phyloP scores from a whole-genome alignment of 2,888 invertebrate species.

The Tethea ocularis region DNA sequence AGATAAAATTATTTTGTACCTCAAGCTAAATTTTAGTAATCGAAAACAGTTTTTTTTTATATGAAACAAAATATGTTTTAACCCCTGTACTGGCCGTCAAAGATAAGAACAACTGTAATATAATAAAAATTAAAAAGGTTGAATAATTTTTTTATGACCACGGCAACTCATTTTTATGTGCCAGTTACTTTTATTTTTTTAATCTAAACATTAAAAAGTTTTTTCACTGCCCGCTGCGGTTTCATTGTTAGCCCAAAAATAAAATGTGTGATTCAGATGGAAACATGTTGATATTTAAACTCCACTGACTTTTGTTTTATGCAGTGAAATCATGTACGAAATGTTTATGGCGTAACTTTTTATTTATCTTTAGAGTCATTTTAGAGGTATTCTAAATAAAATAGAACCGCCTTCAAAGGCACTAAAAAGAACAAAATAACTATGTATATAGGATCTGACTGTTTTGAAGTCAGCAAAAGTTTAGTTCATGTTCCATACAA shows the following conservation, averaged over 20 bases:
- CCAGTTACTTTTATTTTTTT: background rate
- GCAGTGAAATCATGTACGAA: background rate
- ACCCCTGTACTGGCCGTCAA: background rate
- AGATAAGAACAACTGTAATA: conserved; percentile 3
- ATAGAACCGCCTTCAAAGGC: too few relatives aligned
- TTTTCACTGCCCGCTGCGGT: conserved; percentile 5
- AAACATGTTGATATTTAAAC: background rate
- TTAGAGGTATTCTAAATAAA: too few relatives aligned
- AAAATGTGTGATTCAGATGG: background rate
- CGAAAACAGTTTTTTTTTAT: too few relatives aligned
- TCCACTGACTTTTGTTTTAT: background rate
- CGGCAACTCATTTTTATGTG: conserved; percentile 7
- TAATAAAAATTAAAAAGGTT: conserved; percentile 4
- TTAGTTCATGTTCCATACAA: too few relatives aligned
- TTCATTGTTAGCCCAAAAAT: background rate
- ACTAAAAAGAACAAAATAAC: too few relatives aligned
- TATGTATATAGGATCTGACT: too few relatives aligned
- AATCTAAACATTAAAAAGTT: conserved; percentile 6
- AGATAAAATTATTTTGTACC: too few relatives aligned
- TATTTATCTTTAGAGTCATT: too few relatives aligned
- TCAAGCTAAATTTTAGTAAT: too few relatives aligned
- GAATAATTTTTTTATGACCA: background rate
- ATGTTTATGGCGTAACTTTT: background rate
- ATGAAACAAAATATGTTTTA: background rate
- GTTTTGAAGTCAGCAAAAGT: too few relatives aligned